Conservation (phyloP, 2,888 invertebrate species). For the Artemia sp. region DNA sequence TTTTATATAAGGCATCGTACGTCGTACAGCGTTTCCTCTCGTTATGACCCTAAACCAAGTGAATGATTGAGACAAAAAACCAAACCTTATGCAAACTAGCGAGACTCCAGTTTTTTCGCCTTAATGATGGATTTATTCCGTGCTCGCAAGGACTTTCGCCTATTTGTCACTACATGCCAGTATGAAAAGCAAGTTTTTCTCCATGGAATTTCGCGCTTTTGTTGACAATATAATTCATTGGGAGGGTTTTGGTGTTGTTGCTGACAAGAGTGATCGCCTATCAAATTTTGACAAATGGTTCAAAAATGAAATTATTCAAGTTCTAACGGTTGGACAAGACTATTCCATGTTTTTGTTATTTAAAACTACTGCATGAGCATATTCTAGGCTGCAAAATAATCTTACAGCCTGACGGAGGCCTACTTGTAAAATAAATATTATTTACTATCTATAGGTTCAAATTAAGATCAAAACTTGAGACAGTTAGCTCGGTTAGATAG, state of each 20-base stretch:
- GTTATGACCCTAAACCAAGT: not conserved
- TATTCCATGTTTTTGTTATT: too few relatives aligned
- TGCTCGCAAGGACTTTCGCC: slow-evolving; percentile 4
- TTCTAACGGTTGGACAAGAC: too few relatives aligned
- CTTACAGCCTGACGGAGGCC: too few relatives aligned
- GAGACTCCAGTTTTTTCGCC: not conserved
- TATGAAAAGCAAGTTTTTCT: not conserved
- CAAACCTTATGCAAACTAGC: slow-evolving; percentile 11
- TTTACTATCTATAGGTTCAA: too few relatives aligned
- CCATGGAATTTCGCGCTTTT: not conserved
- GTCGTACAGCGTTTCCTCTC: not conserved
- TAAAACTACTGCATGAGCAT: too few relatives aligned
- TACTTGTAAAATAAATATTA: too few relatives aligned
- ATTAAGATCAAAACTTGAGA: too few relatives aligned
- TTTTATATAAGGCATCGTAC: not conserved
- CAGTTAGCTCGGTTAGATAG: too few relatives aligned
- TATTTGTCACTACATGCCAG: slow-evolving; percentile 7
- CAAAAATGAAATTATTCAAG: too few relatives aligned
- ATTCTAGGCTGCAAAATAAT: too few relatives aligned
- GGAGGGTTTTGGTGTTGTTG: slow-evolving; percentile 6
- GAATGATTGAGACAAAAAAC: not conserved
- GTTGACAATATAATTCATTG: slow-evolving; percentile 11
- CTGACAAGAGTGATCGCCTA: slow-evolving; percentile 3
- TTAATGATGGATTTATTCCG: slow-evolving; percentile 12
- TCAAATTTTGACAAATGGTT: too few relatives aligned